Percentiles rank a stretch among this genome's conserved stretches.
These are phyloP conservation scores for Tachycineta bicolor DNA, from an alignment of 2,113 vertebrate genomes.

Conservation along the genomic window DNA sequence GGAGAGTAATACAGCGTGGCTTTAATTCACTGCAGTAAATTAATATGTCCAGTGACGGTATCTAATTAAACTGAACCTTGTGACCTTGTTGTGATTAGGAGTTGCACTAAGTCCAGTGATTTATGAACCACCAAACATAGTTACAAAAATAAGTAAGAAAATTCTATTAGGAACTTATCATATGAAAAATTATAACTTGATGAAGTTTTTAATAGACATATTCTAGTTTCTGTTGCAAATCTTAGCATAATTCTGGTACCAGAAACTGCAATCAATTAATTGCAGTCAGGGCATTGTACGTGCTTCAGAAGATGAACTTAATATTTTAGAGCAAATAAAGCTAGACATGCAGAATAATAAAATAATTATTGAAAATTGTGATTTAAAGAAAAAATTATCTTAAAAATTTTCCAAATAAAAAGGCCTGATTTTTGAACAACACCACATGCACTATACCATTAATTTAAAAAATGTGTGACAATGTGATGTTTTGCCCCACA, in stretches of 20 bases:
- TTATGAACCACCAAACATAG: background rate
- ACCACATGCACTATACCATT: background rate
- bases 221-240: background rate
- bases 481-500: background rate
- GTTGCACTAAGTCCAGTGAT: background rate
- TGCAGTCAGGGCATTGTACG: background rate
- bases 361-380: background rate
- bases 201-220: background rate
- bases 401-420: background rate
- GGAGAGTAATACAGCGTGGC: background rate
- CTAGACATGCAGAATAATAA: background rate
- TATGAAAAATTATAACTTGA: background rate
- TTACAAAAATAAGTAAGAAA: background rate
- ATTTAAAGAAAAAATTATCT: background rate
- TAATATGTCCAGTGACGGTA: background rate
- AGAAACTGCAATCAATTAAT: background rate
- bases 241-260: background rate
- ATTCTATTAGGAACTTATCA: background rate
- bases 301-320: background rate
- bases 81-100: background rate
- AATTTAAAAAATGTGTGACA: slow-evolving; percentile 3
- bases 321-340: background rate
- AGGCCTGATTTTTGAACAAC: background rate
- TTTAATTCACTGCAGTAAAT: background rate
- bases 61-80: background rate